These are phyloP conservation scores for Chelonus formosanus DNA, from an alignment of 2,888 invertebrate species.

Conservation along the genomic window DNA sequence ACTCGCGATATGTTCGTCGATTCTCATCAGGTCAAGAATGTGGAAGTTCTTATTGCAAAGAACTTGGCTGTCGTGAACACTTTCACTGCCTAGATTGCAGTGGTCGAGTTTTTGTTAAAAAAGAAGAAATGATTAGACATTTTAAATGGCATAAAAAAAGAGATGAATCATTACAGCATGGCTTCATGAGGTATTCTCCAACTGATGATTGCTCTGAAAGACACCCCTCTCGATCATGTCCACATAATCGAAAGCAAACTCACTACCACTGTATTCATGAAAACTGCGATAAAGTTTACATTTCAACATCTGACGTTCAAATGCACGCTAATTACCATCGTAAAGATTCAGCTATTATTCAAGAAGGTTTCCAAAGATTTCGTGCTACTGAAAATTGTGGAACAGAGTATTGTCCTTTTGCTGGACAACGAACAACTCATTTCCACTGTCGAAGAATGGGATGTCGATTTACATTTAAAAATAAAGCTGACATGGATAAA, in stretches of 20 bases:
- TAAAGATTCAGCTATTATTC: slow-evolving; percentile 96
- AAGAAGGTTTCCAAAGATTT: slow-evolving; percentile 97
- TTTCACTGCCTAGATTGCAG: slow-evolving; percentile 90
- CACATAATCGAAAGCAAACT: slow-evolving; percentile 93
- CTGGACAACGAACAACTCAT: slow-evolving; percentile 94
- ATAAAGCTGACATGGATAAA: slow-evolving; percentile 99
- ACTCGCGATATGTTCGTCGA: slow-evolving; percentile 88
- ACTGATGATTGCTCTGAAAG: slow-evolving; percentile 92
- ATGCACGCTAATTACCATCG: slow-evolving; percentile 99
- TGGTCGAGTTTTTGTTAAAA: slow-evolving; percentile 91
- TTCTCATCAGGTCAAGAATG: slow-evolving; percentile 85
- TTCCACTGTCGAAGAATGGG: slow-evolving; percentile 93
- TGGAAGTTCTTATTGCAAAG: slow-evolving; percentile 85
- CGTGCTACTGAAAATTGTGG: slow-evolving; percentile 96
- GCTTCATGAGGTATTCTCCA: slow-evolving; percentile 94
- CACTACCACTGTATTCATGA: slow-evolving; percentile 98
- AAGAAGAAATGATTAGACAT: slow-evolving; percentile 98
- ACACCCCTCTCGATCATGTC: slow-evolving; percentile 78
- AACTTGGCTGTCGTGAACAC: slow-evolving; percentile 91
- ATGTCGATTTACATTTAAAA: slow-evolving; percentile 96
- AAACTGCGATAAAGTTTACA: slow-evolving; percentile 94
- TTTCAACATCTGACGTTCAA: slow-evolving; percentile 98
- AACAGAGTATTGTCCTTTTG: slow-evolving; percentile 89
- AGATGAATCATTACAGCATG: slow-evolving; percentile 94
- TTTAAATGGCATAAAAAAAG: slow-evolving; percentile 99